phyloP scores from a whole-genome alignment of 2,113 vertebrate species.

The Pleuronectes platessa region DNA sequence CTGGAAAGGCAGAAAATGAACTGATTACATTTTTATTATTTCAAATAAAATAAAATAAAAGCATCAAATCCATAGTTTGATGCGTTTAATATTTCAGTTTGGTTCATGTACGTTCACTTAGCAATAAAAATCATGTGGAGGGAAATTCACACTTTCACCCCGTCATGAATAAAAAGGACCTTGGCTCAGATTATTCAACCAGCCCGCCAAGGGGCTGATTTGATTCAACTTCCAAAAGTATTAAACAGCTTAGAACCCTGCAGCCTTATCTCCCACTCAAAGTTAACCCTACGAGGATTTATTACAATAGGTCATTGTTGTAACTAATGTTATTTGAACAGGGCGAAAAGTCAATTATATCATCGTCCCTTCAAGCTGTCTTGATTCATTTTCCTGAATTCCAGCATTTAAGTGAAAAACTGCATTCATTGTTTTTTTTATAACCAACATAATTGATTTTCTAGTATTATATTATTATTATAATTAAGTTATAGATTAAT shows the following conservation, averaged over 20 bases:
- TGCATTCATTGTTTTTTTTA: not conserved
- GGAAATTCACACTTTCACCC: constrained; percentile 4
- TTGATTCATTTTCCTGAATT: not conserved
- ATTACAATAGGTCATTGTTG: constrained; percentile 9
- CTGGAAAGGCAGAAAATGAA: not conserved
- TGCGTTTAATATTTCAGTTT: not conserved
- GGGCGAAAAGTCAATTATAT: constrained; percentile 27
- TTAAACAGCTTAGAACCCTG: constrained; percentile 37
- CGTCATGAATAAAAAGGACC: constrained; percentile 8
- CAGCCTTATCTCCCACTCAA: constrained; percentile 33
- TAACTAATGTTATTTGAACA: constrained; percentile 16
- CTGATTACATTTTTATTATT: not conserved
- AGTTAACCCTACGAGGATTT: constrained; percentile 30
- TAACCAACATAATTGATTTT: no score
- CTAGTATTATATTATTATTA: no score
- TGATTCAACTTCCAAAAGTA: constrained; percentile 38
- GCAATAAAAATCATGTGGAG: not conserved
- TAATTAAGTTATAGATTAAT: no score
- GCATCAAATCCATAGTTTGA: not conserved
- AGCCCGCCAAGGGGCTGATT: not conserved
- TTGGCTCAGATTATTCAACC: constrained; percentile 19
- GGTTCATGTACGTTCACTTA: not conserved
- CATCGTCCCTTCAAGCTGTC: constrained; percentile 11
- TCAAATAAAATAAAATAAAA: not conserved
- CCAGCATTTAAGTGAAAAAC: not conserved